These are phyloP conservation scores for Gallirallus australis DNA, from an alignment of 2,797 vertebrate species.

Conservation along the genomic window DNA sequence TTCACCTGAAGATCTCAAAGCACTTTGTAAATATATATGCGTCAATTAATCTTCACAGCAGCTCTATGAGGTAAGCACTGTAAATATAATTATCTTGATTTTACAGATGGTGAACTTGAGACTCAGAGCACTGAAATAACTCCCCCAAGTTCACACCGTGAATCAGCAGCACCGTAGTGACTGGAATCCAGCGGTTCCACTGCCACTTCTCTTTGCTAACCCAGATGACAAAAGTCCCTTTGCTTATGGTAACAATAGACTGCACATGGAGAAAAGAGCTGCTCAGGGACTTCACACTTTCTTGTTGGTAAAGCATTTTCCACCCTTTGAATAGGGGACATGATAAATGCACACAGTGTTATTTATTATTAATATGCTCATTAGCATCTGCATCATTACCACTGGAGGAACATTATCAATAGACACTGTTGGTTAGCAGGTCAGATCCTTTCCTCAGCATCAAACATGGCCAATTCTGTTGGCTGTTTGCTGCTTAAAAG, in stretches of 20 bases:
- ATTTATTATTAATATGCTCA: neutral
- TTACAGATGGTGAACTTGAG: slow-evolving; percentile 64
- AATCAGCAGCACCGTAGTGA: neutral
- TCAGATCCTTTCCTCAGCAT: neutral
- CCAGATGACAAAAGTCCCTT: neutral
- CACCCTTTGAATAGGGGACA: neutral
- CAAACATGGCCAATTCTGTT: neutral
- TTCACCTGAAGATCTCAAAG: slow-evolving; percentile 58
- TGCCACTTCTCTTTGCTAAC: neutral
- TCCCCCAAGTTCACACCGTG: slow-evolving; percentile 29
- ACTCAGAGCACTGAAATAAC: slow-evolving; percentile 51
- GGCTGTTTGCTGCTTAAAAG: neutral
- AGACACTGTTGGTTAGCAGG: neutral
- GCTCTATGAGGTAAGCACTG: slow-evolving; percentile 53
- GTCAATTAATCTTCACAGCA: slow-evolving; percentile 68
- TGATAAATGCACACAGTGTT: neutral
- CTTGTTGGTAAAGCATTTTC: neutral
- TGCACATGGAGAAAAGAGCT: neutral
- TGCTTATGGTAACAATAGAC: neutral
- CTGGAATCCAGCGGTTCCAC: neutral
- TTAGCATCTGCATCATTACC: neutral
- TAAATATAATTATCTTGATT: slow-evolving; percentile 70
- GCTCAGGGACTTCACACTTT: neutral
- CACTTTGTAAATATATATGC: slow-evolving; percentile 65
- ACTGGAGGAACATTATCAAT: neutral